A percentile compares a stretch with the other conserved stretches of the same genome.
phyloP scores from a whole-genome alignment of 2,888 invertebrate genomes.

The Sceliomorpha sp. region DNA sequence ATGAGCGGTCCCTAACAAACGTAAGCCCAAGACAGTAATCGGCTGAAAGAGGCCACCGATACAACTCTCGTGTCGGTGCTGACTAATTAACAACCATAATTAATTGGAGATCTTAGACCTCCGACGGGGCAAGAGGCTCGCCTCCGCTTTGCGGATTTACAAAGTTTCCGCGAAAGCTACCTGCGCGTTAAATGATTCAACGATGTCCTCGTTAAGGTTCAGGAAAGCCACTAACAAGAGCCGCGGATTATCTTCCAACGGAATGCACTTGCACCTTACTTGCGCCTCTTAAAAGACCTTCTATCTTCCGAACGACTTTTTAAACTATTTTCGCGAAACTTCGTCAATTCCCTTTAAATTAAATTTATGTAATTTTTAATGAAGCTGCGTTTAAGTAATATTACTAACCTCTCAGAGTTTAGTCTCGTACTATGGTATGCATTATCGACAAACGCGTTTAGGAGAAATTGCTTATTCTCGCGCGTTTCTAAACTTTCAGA shows the following conservation, averaged over 20 bases:
- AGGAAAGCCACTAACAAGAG: slow-evolving; percentile 34
- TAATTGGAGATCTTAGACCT: slow-evolving; percentile 32
- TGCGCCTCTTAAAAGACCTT: slow-evolving; percentile 7
- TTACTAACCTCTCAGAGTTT: too few relatives aligned
- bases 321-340: slow-evolving; percentile 12
- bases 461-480: too few relatives aligned
- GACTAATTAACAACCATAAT: slow-evolving; percentile 36
- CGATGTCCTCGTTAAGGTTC: slow-evolving; percentile 40
- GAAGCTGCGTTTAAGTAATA: background rate
- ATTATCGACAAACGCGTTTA: too few relatives aligned
- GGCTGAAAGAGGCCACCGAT: slow-evolving; percentile 25
- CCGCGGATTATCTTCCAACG: slow-evolving; percentile 27
- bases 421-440: too few relatives aligned
- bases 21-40: slow-evolving; percentile 26
- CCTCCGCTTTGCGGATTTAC: slow-evolving; percentile 27
- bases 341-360: background rate
- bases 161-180: slow-evolving; percentile 34
- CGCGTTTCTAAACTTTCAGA: too few relatives aligned
- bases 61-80: slow-evolving; percentile 15
- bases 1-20: slow-evolving; percentile 21
- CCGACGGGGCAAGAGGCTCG: slow-evolving; percentile 7
- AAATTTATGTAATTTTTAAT: background rate
- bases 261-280: slow-evolving; percentile 24
- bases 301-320: slow-evolving; percentile 11
- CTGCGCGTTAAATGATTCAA: slow-evolving; percentile 38